Base-by-base conservation (phyloP, 2,113 vertebrate species). In the Megaceryle maxima region DNA sequence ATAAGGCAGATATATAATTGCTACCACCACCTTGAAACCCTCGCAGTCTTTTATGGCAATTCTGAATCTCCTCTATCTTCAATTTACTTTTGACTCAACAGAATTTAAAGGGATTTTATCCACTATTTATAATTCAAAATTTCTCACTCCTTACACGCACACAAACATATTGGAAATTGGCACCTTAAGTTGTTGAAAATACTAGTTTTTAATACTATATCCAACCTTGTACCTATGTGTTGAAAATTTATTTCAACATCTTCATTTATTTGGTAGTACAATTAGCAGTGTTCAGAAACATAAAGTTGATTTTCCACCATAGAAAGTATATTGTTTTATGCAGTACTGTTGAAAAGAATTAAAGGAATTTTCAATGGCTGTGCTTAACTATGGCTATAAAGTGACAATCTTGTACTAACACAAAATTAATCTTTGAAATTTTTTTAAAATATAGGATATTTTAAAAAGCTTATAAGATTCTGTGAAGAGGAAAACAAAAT, bases 401-500 rank as follows among this genome's bases (percentile, higher is more conserved):
- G 44, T 43, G 22, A 83, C 25, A 56, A 14, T 17, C 43, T 74
- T 37, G n/a, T 39, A 83, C 11, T 35, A 80, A 90, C 9, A 11
- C 10, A 83, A 87, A 94, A 83, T 8, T 82, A 64, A 88, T 22
- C 16, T 73, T 57, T 21, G 13, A 24, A 66, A 22, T 69, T 87
- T 57, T 48, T 53, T 91, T 16, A 91, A 92, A 92, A 83, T n/a
- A 84, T 0, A 82, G 6, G 9, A 4, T 48, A 55, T 64, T 75
- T 78, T 51, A 44, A 93, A 91, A 29, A 29, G 51, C 11, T 75
- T 39, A 1, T 44, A 59, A 74, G 33, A 82, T 67, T 64, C 51
- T 48, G 37, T 48, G 62, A 83, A 64, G 41, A 60, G 33, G 88
- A 85, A 93, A 90, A 55, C 39, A 96, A 80, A 93, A 75, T 25